These are phyloP conservation scores for Volucella zonaria DNA, from an alignment of 2,888 invertebrate species.

Conservation along the genomic window DNA sequence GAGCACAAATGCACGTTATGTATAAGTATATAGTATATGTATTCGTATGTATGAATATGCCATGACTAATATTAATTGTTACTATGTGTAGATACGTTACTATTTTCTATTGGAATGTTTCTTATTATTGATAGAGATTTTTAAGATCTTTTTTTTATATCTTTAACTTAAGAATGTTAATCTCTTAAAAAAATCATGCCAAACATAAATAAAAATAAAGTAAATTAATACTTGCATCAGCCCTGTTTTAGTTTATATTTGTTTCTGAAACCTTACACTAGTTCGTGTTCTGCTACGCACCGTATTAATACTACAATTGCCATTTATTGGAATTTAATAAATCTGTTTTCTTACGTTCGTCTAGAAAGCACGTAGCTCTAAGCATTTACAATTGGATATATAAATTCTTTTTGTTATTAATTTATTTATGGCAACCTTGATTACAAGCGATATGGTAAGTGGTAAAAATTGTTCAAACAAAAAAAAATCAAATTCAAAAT, in stretches of 20 bases:
- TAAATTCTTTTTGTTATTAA: background rate
- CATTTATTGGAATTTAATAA: too few species aligned
- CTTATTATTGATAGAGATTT: slow-evolving; percentile 40
- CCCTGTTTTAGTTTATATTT: background rate
- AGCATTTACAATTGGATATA: slow-evolving; percentile 23
- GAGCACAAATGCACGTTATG: slow-evolving; percentile 28
- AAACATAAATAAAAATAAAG: slow-evolving; percentile 21
- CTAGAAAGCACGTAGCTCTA: background rate
- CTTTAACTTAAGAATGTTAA: slow-evolving; percentile 4
- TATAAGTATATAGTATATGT: slow-evolving; percentile 22
- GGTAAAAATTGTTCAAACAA: slow-evolving; percentile 23
- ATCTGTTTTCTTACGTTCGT: too few species aligned
- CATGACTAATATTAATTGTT: slow-evolving; percentile 36
- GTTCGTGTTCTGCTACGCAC: slow-evolving; percentile 41
- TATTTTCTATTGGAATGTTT: slow-evolving; percentile 64
- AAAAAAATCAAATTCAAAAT: slow-evolving; percentile 20
- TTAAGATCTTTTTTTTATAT: slow-evolving; percentile 28
- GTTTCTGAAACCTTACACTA: slow-evolving; percentile 64
- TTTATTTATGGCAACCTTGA: slow-evolving; percentile 30
- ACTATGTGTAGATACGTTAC: slow-evolving; percentile 36
- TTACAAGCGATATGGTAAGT: slow-evolving; percentile 36
- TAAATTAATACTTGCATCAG: slow-evolving; percentile 8
- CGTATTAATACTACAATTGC: slow-evolving; percentile 2
- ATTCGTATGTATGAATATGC: slow-evolving; percentile 31
- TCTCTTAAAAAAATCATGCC: background rate